These are phyloP conservation scores for Lasioglossum baleicum DNA, from an alignment of 1,140 invertebrate species.

Conservation along the genomic window DNA sequence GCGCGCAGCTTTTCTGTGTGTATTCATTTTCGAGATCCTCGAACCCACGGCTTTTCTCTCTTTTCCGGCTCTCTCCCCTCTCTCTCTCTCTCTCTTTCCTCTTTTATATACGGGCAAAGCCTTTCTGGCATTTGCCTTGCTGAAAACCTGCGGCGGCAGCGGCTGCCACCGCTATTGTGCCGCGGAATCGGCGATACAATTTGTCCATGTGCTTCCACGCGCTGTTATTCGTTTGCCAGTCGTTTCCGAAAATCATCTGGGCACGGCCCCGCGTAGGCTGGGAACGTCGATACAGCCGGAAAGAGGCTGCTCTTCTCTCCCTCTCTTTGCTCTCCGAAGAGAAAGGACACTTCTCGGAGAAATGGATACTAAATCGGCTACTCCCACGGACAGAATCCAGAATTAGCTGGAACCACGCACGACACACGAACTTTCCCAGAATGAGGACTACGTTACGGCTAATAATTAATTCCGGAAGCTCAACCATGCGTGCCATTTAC, in stretches of 20 bases:
- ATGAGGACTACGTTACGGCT: too few species aligned
- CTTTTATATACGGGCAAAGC: too few species aligned
- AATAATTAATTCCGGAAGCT: too few species aligned
- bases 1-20: conserved; percentile 3
- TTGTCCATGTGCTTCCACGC: background rate
- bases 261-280: background rate
- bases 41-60: background rate
- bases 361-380: background rate
- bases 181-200: background rate
- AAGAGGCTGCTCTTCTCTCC: background rate
- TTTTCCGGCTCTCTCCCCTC: background rate
- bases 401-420: too few species aligned
- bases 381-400: too few species aligned
- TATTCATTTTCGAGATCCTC: conserved; percentile 9
- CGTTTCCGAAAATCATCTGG: background rate
- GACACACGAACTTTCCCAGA: too few species aligned
- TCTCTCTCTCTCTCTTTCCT: too few species aligned
- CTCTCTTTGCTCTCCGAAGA: too few species aligned
- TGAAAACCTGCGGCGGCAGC: background rate
- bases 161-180: background rate
- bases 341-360: too few species aligned
- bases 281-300: background rate
- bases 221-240: background rate
- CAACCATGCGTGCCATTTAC: too few species aligned
- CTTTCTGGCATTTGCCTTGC: background rate